These are phyloP conservation scores for Tenodera sinensis DNA, from an alignment of 2,888 invertebrate species.

Conservation along the genomic window DNA sequence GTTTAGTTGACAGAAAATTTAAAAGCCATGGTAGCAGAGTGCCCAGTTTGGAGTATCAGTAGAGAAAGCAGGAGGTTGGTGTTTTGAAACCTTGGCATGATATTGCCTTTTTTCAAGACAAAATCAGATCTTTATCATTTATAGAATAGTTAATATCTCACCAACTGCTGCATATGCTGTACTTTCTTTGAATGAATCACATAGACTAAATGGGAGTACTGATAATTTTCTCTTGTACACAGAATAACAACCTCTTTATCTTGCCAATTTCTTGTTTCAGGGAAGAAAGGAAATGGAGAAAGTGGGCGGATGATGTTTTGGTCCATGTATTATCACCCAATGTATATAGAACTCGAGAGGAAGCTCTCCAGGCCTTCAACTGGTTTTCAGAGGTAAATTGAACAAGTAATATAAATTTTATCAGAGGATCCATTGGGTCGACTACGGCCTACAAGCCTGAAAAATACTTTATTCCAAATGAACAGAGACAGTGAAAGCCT, in stretches of 20 bases:
- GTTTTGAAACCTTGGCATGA: too few relatives aligned
- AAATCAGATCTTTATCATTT: too few relatives aligned
- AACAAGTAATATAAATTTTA: too few relatives aligned
- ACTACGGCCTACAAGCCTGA: too few relatives aligned
- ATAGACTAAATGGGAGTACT: neutral
- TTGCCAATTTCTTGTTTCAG: conserved; percentile 48
- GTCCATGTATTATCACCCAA: conserved; percentile 96
- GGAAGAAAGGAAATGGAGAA: conserved; percentile 90
- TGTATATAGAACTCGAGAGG: conserved; percentile 81
- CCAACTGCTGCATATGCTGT: neutral
- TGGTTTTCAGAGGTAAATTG: conserved; percentile 78
- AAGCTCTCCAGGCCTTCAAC: conserved; percentile 86
- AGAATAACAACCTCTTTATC: neutral
- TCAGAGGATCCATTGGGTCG: too few relatives aligned
- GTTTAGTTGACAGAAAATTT: too few relatives aligned
- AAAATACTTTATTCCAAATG: too few relatives aligned
- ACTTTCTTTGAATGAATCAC: neutral
- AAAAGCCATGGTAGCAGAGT: too few relatives aligned
- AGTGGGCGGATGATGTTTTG: conserved; percentile 88
- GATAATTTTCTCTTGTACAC: neutral
- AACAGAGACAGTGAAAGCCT: too few relatives aligned
- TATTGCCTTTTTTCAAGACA: too few relatives aligned
- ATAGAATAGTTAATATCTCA: neutral
- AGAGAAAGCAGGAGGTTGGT: too few relatives aligned
- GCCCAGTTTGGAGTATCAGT: too few relatives aligned